Conservation (phyloP, 2,113 vertebrate genomes). For the Empidonax traillii region DNA sequence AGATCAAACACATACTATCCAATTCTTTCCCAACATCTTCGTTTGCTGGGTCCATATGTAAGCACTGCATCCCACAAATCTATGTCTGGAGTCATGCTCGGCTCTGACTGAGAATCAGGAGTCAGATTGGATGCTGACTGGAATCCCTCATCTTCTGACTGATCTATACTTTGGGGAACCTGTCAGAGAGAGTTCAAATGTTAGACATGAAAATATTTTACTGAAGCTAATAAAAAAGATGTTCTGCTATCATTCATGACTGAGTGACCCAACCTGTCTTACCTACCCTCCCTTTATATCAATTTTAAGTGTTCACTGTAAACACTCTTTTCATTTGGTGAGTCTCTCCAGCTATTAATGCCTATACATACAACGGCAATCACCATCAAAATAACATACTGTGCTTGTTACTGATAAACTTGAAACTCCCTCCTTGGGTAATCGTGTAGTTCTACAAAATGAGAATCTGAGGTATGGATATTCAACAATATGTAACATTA, state of each 20-base stretch:
- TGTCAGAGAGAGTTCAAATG: constrained; percentile 37
- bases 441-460: not conserved
- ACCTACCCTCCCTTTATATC: not conserved
- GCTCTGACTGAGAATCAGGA: constrained; percentile 95
- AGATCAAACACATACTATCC: constrained; percentile 82
- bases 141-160: constrained; percentile 97
- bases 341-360: not conserved
- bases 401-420: not conserved
- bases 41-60: constrained; percentile 83
- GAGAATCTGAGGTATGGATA: not conserved
- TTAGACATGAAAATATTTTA: not conserved
- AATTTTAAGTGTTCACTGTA: not conserved
- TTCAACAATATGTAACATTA: not conserved
- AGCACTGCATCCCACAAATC: constrained; percentile 91
- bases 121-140: constrained; percentile 95
- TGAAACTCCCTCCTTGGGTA: not conserved
- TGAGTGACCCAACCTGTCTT: not conserved
- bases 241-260: not conserved
- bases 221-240: not conserved
- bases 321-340: not conserved
- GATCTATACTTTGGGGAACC: constrained; percentile 91
- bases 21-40: constrained; percentile 94
- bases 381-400: not conserved
- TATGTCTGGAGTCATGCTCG: constrained; percentile 83
- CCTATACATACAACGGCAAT: not conserved